These are phyloP conservation scores for Nomada lathburiana DNA, from an alignment of 2,888 invertebrate species.

Conservation along the genomic window DNA sequence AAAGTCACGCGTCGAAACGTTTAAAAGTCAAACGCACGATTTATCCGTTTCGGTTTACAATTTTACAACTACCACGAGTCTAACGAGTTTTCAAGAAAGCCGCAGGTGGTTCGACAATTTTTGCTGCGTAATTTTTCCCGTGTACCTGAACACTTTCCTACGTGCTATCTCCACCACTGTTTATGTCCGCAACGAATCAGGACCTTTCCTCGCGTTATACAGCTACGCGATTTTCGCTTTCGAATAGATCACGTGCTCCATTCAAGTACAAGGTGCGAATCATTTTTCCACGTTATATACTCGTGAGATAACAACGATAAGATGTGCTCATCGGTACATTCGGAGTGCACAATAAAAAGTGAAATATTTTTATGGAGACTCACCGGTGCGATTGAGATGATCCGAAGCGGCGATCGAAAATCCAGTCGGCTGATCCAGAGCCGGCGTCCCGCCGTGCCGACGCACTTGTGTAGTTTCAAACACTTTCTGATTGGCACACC, in stretches of 20 bases:
- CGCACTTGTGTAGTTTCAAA: constrained; percentile 49
- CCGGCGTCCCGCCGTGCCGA: constrained; percentile 63
- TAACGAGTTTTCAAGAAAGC: neutral
- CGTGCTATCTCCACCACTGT: neutral
- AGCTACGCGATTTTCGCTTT: neutral
- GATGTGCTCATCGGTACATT: neutral
- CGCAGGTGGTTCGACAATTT: neutral
- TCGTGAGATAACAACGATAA: neutral
- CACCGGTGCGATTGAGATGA: constrained; percentile 51
- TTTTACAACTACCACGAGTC: neutral
- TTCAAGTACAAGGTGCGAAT: neutral
- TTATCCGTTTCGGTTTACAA: neutral
- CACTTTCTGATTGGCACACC: constrained; percentile 46
- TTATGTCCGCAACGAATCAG: constrained; percentile 6
- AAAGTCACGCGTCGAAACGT: constrained; percentile 5
- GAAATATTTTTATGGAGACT: constrained; percentile 19
- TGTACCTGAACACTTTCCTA: neutral
- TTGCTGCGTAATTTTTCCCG: neutral
- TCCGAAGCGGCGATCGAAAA: constrained; percentile 60
- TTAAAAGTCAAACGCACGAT: constrained; percentile 4
- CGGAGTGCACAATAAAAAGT: neutral
- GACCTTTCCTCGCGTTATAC: neutral
- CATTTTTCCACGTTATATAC: neutral
- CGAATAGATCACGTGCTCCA: constrained; percentile 30
- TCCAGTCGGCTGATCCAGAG: constrained; percentile 59